A percentile compares a stretch with the other conserved stretches of the same genome.
phyloP scores from a whole-genome alignment of 2,113 vertebrate species.

The Cyprinus carpio region DNA sequence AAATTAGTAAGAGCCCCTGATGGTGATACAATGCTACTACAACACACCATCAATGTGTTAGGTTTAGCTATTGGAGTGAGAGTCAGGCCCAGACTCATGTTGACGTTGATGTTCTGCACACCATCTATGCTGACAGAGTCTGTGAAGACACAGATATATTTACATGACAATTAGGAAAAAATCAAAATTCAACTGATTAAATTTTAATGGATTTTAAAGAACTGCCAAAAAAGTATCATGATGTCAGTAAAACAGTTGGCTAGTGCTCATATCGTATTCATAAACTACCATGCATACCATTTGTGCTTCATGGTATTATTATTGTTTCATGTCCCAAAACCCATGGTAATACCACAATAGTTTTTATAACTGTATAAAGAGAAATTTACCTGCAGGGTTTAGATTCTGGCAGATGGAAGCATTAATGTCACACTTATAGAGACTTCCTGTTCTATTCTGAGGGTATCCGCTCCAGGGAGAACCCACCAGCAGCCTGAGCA shows the following conservation, averaged over 20 bases:
- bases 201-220: neutral
- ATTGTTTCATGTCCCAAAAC: neutral
- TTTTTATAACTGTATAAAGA: neutral
- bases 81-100: slow-evolving; percentile 55
- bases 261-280: no score
- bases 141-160: neutral
- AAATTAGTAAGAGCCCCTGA: neutral
- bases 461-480: slow-evolving; percentile 85
- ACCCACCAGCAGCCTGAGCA: slow-evolving; percentile 78
- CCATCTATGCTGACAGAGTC: slow-evolving; percentile 35
- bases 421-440: slow-evolving; percentile 77
- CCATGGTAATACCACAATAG: neutral
- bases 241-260: no score
- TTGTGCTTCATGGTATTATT: no score
- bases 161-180: neutral
- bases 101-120: slow-evolving; percentile 46
- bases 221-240: neutral
- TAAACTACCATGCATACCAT: no score
- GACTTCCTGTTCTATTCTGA: slow-evolving; percentile 78
- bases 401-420: slow-evolving; percentile 71
- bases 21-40: neutral
- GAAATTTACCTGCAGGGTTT: slow-evolving; percentile 74
- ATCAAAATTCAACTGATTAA: neutral
- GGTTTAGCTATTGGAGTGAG: slow-evolving; percentile 30
- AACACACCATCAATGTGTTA: slow-evolving; percentile 41